Evolutionary conservation across 2,888 invertebrate species (phyloP).

Genomic region (Phorcus lineatus): DNA sequence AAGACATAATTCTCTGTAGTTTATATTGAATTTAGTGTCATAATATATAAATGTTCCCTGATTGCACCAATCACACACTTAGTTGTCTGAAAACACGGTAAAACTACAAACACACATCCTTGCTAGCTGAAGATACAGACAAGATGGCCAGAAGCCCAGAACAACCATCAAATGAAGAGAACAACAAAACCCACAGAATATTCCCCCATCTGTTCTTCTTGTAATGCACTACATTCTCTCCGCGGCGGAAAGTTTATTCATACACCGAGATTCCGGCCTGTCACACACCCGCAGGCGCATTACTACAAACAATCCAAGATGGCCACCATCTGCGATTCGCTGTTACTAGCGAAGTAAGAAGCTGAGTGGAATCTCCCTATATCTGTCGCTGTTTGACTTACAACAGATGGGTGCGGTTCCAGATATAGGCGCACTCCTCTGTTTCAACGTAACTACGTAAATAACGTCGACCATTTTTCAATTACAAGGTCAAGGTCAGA

Average conservation of each 20-base stretch:
- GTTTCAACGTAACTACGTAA: too few relatives aligned
- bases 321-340: neutral
- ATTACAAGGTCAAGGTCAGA: neutral
- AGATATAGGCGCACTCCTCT: too few relatives aligned
- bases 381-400: neutral
- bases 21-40: too few relatives aligned
- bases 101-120: too few relatives aligned
- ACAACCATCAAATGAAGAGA: neutral
- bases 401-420: neutral
- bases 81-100: too few relatives aligned
- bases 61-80: too few relatives aligned
- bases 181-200: neutral
- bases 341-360: too few relatives aligned
- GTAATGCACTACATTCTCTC: neutral
- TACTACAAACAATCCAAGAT: constrained; percentile 1
- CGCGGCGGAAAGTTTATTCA: neutral
- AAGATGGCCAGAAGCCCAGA: neutral
- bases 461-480: too few relatives aligned
- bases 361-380: too few relatives aligned
- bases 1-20: too few relatives aligned
- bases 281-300: neutral
- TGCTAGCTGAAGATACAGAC: neutral
- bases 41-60: too few relatives aligned
- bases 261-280: neutral
- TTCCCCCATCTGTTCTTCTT: too few relatives aligned